Conservation (phyloP, 2,113 vertebrate species). For the Embiotoca jacksoni region DNA sequence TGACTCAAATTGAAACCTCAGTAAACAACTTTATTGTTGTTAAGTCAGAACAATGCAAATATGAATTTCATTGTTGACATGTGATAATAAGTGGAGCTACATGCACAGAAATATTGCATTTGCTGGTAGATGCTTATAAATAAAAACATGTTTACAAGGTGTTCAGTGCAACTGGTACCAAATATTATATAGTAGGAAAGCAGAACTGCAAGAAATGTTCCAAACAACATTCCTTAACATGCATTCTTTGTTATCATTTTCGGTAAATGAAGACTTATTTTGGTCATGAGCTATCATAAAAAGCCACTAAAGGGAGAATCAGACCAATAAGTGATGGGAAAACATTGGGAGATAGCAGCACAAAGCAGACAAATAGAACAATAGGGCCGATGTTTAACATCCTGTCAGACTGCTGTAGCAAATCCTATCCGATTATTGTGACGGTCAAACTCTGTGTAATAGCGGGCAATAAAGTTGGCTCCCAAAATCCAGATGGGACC, state of each 20-base stretch:
- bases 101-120: slow-evolving; percentile 19
- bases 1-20: not conserved
- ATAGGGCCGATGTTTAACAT: not conserved
- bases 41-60: slow-evolving; percentile 19
- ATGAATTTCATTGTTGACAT: not conserved
- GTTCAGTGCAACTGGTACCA: slow-evolving; percentile 43
- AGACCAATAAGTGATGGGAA: not conserved
- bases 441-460: slow-evolving; percentile 96
- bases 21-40: slow-evolving; percentile 63
- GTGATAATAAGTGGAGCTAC: slow-evolving; percentile 17
- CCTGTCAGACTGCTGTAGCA: slow-evolving; percentile 88
- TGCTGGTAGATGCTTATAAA: slow-evolving; percentile 44
- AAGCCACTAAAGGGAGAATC: not conserved
- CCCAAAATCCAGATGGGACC: slow-evolving; percentile 96
- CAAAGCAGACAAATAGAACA: slow-evolving; percentile 11
- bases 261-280: not conserved
- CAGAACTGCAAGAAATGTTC: not conserved
- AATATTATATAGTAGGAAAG: not conserved
- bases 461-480: slow-evolving; percentile 94
- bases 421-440: slow-evolving; percentile 95
- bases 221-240: not conserved
- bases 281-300: slow-evolving; percentile 3
- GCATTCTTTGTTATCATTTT: not conserved
- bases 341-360: slow-evolving; percentile 14
- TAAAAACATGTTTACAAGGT: slow-evolving; percentile 19